Evolutionary conservation across 1,140 invertebrate genomes (phyloP).

Genomic region (Glomeris maerens): DNA sequence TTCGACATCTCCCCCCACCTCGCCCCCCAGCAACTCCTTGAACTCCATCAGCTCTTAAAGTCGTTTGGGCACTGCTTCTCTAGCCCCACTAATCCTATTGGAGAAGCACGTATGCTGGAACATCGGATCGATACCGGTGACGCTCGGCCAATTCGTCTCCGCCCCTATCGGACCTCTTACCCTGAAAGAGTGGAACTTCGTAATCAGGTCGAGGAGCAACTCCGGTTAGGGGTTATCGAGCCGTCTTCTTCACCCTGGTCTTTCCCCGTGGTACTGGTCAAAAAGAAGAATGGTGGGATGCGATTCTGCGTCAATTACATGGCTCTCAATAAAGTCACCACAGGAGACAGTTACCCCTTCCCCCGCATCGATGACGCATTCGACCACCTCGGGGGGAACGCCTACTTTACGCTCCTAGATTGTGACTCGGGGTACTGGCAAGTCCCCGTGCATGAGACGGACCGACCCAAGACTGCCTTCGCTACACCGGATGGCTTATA

Average conservation of each 20-base stretch:
- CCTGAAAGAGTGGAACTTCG: slow-evolving; percentile 13
- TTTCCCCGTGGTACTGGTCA: too few relatives aligned
- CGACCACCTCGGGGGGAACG: background rate
- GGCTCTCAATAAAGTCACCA: slow-evolving; percentile 14
- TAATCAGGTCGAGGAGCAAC: slow-evolving; percentile 15
- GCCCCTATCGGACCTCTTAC: slow-evolving; percentile 10
- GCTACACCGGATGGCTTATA: background rate
- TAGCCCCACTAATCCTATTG: too few relatives aligned
- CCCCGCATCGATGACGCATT: background rate
- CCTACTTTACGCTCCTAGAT: background rate
- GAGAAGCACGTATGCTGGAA: too few relatives aligned
- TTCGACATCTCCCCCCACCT: too few relatives aligned
- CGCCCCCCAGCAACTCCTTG: too few relatives aligned
- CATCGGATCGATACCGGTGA: slow-evolving; percentile 16
- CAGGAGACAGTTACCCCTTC: slow-evolving; percentile 12
- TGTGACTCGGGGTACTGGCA: background rate
- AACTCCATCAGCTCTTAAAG: too few relatives aligned
- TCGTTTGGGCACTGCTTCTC: too few relatives aligned
- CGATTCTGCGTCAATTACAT: slow-evolving; percentile 13
- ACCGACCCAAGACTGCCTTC: slow-evolving; percentile 8
- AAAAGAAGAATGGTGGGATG: too few relatives aligned
- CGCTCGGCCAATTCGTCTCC: slow-evolving; percentile 7
- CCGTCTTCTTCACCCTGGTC: too few relatives aligned
- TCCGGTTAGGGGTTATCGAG: too few relatives aligned
- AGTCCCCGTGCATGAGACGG: background rate